A percentile compares a stretch with the other conserved stretches of the same genome.
phyloP scores from a whole-genome alignment of 2,888 invertebrate species.

The Dascillus cervinus region DNA sequence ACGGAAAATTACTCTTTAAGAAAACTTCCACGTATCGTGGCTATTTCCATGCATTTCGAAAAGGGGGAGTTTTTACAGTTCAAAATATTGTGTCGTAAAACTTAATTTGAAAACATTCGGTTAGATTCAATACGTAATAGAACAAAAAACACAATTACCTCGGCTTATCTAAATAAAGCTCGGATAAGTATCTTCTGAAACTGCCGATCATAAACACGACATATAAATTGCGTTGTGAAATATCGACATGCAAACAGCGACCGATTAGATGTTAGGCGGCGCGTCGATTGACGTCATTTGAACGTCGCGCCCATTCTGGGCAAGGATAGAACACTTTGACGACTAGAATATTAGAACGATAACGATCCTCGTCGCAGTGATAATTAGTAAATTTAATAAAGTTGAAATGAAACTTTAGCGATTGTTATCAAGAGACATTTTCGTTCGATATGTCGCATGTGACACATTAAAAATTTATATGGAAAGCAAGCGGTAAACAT shows the following conservation, averaged over 20 bases:
- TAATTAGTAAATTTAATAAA: no score
- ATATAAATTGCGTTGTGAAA: constrained; percentile 1
- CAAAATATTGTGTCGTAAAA: no score
- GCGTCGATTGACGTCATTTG: constrained; percentile 9
- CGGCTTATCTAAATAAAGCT: background rate
- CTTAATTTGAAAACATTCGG: no score
- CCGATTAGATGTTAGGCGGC: constrained; percentile 3
- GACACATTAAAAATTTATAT: no score
- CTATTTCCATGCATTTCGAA: no score
- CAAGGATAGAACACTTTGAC: constrained; percentile 3
- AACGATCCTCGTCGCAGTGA: no score
- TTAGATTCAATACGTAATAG: background rate
- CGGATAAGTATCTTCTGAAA: background rate
- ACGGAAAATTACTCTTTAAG: constrained; percentile 5
- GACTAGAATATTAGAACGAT: constrained; percentile 7
- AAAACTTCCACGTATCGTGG: constrained; percentile 3
- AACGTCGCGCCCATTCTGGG: constrained; percentile 5
- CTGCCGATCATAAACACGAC: constrained; percentile 1
- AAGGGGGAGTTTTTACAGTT: no score
- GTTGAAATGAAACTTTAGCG: no score
- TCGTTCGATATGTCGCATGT: no score
- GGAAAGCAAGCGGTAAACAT: no score
- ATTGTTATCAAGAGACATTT: no score
- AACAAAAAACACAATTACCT: background rate
- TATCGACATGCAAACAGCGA: constrained; percentile 4